Base-by-base conservation (phyloP, 2,797 vertebrate species). In the Darevskia mixta region DNA sequence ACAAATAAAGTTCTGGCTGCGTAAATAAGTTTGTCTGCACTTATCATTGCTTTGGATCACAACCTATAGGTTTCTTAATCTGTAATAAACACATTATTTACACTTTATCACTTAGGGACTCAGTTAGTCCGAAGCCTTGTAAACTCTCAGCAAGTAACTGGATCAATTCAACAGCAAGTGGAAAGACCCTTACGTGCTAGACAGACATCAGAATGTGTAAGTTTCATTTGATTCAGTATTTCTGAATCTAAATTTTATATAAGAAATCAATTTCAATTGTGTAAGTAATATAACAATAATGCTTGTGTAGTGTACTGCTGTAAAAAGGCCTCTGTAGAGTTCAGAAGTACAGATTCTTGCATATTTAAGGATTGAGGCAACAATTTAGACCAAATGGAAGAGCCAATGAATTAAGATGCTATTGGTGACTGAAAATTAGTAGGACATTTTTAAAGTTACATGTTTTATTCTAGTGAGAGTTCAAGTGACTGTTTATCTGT, bases 171-270 rank as follows among this genome's bases (percentile, higher is more conserved):
- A 89, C 96, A 92, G 27, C 97, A 95, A 86, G 92, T 95, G 79
- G 98, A 99, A 87, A 96, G 97, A 69, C 96, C 97, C 1, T 95
- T 97, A 81, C 96, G 98, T 85, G 98, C 97, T 92, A 97, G 99
- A 82, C 98, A 98, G 92, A 93, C 98, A 0, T 99, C 99, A 55
- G 99, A 99, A 97, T 98, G 98, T 96, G 99, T 99, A 97, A 98
- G 98, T 98, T 87, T 8, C 81, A 67, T 85, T 32, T 69, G 87
- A 84, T 73, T n/a, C 55, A 82, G 84, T 18, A 35, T 67, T 90
- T 83, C 17, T 64, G 61, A 64, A 23, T 64, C 41, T 55, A 55
- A 79, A 45, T 79, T 75, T 49, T 73, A 79, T 71, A 69, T 91
- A 82, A 86, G 49, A 90, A 90, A 45, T 27, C 55, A 55, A 55